Conservation (phyloP, 2,113 vertebrate species). For the Monopterus albus region DNA sequence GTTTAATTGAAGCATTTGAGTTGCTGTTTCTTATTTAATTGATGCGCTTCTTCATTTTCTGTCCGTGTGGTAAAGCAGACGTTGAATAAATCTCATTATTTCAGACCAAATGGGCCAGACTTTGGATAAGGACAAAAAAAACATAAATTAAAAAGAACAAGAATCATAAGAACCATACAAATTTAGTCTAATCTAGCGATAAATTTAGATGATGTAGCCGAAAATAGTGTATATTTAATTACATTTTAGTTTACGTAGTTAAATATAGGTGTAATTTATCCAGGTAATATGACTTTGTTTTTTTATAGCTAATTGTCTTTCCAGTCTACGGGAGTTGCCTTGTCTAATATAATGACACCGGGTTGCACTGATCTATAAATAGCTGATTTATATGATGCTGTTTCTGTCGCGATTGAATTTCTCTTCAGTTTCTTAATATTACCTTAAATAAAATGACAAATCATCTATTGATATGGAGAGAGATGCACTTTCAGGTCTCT, state of each 20-base stretch:
- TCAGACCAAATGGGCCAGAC: background rate
- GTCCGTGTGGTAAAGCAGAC: background rate
- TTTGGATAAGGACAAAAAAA: too few species aligned
- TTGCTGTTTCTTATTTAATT: background rate
- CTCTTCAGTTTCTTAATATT: background rate
- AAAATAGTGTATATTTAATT: background rate
- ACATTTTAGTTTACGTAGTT: background rate
- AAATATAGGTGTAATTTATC: too few species aligned
- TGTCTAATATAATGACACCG: background rate
- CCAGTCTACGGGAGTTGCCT: background rate
- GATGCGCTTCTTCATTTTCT: background rate
- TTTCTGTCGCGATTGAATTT: background rate
- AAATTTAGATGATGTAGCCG: background rate
- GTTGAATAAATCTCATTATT: background rate
- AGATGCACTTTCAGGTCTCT: conserved; percentile 15
- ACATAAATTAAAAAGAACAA: background rate
- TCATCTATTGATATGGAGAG: background rate
- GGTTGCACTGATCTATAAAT: conserved; percentile 7
- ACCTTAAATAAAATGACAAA: too few species aligned
- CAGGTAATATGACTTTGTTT: too few species aligned
- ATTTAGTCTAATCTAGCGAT: background rate
- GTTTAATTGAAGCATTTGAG: background rate
- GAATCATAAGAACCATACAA: fast-evolving
- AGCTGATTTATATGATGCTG: background rate
- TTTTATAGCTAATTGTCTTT: background rate